These are phyloP conservation scores for Melanerpes formicivorus DNA, from an alignment of 2,113 vertebrate species.

Conservation along the genomic window DNA sequence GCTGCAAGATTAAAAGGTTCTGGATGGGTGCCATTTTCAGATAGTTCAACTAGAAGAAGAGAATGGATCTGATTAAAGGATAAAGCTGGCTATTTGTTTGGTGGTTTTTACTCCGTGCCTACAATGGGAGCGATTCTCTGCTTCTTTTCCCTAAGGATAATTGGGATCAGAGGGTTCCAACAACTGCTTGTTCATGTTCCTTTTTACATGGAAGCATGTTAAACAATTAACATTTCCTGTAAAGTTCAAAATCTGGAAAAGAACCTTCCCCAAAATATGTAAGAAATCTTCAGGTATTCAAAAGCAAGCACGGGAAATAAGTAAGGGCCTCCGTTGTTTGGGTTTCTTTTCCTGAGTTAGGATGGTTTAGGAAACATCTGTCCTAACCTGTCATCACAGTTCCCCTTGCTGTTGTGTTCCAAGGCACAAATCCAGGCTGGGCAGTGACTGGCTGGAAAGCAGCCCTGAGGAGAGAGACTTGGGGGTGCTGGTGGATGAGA, in stretches of 20 bases:
- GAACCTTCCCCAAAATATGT: background rate
- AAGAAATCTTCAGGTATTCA: background rate
- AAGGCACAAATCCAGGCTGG: no score
- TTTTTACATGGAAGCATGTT: background rate
- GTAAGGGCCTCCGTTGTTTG: background rate
- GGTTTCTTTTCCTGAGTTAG: accelerated
- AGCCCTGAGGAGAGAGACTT: no score
- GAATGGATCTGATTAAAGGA: conserved; percentile 33
- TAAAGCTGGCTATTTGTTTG: conserved; percentile 16
- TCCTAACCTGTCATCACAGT: no score
- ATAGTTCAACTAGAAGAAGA: background rate
- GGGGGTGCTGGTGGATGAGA: no score
- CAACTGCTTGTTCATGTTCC: background rate
- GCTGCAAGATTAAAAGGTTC: background rate
- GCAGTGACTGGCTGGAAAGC: no score
- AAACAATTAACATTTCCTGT: background rate
- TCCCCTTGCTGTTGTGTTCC: background rate
- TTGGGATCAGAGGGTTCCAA: background rate
- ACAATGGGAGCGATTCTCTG: background rate
- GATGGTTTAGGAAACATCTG: background rate
- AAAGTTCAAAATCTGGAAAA: background rate
- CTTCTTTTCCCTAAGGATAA: background rate
- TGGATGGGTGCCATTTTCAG: conserved; percentile 37
- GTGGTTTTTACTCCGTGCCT: background rate
- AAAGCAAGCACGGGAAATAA: background rate